Base-by-base conservation (phyloP, 2,797 vertebrate species). In the Catostomus latipinnis region DNA sequence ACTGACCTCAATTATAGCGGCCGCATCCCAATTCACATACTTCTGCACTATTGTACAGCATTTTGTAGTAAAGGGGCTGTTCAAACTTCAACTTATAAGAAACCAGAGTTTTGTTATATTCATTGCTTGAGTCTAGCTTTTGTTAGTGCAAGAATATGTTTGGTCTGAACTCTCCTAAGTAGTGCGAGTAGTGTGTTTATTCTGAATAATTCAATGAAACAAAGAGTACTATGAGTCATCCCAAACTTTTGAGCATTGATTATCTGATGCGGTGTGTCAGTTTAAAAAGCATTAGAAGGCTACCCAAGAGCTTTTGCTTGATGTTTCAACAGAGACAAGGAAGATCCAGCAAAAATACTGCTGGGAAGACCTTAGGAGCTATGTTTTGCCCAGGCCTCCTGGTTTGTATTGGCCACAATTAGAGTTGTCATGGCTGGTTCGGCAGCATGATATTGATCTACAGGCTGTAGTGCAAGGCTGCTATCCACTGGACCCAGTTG, bases 341-440 rank as follows among this genome's bases (percentile, higher is more conserved):
- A 14, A 34, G 57, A 68, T 69, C 60, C 18, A 10, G 11, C 4
- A 66, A 53, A 85, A 63, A 54, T 16, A 50, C 46, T 22, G 69
- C 54, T 52, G 49, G 63, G 71, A 79, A 72, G 54, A 80, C 82
- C 69, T 81, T 68, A 18, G 45, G 72, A 84, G 76, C 63, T 66
- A 61, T 63, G 60, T 74, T 75, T 34, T 69, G 72, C 56, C 69
- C 48, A 78, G 71, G 34, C 74, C 83, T 65, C 71, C 67, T 57
- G 66, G 72, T 82, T 77, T 80, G 70, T 74, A 71, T 81, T 74
- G 71, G 71, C 50, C 16, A 56, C 84, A 88, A 86, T 87, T 85
- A 84, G 76, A 82, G 82, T 76, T 80, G 84, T 81, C 83, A 89
- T 78, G 76, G 74, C 67, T 70, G 73, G 83, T 83, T 34, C 74